Evolutionary conservation across 2,888 invertebrate species (phyloP).

Genomic region (Rhagonycha lutea): DNA sequence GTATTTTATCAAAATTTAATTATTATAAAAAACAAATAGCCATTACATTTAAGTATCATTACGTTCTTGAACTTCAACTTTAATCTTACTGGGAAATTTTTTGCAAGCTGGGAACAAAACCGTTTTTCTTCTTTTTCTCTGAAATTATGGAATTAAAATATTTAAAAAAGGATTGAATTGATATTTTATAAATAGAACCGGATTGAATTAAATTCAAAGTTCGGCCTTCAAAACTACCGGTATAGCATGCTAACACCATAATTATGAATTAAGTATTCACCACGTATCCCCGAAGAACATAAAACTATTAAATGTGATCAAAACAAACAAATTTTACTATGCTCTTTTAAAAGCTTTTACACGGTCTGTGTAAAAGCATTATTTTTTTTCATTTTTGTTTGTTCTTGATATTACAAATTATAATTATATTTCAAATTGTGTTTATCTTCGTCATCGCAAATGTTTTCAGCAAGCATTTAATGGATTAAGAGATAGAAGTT

Average conservation of each 20-base stretch:
- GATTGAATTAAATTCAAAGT: background rate
- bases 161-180: background rate
- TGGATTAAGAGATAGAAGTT: no score
- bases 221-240: background rate
- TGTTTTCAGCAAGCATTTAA: no score
- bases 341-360: background rate
- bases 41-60: background rate
- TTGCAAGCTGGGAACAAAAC: background rate
- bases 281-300: background rate
- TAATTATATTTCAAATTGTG: no score
- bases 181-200: background rate
- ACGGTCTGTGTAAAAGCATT: background rate
- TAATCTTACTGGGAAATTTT: background rate
- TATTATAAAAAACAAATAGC: background rate
- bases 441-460: no score
- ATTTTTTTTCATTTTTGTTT: no score
- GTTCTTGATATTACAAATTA: no score
- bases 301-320: background rate
- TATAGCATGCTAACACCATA: background rate
- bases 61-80: background rate
- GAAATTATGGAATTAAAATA: background rate
- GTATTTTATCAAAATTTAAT: background rate
- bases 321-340: background rate
- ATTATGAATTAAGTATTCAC: background rate
- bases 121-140: background rate